These are phyloP conservation scores for Syndactyla subalaris DNA, from an alignment of 2,797 vertebrate genomes.

Conservation along the genomic window DNA sequence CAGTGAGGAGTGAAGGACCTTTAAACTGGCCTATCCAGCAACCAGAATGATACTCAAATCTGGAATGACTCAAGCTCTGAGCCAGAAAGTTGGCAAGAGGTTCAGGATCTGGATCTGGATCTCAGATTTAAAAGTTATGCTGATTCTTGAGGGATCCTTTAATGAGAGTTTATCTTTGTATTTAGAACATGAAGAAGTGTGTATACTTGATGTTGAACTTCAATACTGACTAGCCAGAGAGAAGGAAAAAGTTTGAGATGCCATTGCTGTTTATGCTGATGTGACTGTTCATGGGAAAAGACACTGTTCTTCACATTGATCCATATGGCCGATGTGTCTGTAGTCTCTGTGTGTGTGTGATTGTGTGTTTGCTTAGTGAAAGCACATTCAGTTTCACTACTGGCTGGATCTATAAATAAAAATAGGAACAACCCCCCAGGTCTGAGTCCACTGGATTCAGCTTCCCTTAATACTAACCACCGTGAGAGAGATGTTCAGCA, in stretches of 20 bases:
- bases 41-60: not conserved
- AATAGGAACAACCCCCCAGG: not conserved
- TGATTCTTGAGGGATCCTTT: not conserved
- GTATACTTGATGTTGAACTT: not conserved
- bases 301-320: not conserved
- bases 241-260: not conserved
- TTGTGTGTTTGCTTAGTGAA: not conserved
- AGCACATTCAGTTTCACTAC: not conserved
- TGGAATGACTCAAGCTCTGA: not conserved
- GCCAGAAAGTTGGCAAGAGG: not conserved
- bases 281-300: not conserved
- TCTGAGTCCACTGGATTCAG: not conserved
- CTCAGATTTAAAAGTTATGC: not conserved
- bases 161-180: not conserved
- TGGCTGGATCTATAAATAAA: not conserved
- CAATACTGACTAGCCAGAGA: not conserved
- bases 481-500: not conserved
- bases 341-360: not conserved
- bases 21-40: not conserved
- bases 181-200: not conserved
- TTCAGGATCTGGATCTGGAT: not conserved
- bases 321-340: not conserved
- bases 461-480: not conserved
- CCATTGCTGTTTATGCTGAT: accelerated
- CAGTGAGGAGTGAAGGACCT: not conserved